phyloP scores from a whole-genome alignment of 2,113 vertebrate genomes.

The Gorsachius goisagi region DNA sequence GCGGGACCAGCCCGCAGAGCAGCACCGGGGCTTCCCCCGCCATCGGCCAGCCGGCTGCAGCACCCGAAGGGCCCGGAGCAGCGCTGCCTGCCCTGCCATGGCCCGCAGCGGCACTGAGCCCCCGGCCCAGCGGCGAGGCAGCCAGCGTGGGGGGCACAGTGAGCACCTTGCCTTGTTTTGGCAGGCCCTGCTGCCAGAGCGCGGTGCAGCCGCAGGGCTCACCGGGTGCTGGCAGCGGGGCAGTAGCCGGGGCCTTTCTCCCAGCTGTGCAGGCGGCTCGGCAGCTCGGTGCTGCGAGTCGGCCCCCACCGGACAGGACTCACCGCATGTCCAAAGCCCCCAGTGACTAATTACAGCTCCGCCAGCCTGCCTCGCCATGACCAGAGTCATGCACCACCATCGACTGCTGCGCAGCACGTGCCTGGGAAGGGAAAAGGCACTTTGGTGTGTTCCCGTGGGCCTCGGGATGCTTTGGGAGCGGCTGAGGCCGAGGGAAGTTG shows the following conservation, averaged over 20 bases:
- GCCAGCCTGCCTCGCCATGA: not conserved
- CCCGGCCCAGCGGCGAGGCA: rapidly evolving
- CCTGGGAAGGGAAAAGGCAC: conserved; percentile 18
- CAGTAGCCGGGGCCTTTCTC: not conserved
- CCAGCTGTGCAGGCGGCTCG: not conserved
- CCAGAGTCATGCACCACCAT: not conserved
- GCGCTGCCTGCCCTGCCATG: not conserved
- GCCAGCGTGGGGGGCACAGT: rapidly evolving
- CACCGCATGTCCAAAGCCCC: rapidly evolving
- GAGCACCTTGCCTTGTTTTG: not conserved
- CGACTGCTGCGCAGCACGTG: not conserved
- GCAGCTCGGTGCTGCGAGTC: not conserved
- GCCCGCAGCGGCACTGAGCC: not conserved
- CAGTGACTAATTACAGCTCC: not conserved
- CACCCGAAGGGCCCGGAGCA: not conserved
- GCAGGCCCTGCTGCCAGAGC: not conserved
- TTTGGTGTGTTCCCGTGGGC: not conserved
- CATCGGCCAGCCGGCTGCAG: not conserved
- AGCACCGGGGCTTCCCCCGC: too few species aligned
- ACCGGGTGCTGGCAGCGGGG: not conserved
- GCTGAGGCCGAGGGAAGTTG: not conserved
- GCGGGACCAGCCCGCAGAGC: not conserved
- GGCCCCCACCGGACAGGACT: not conserved
- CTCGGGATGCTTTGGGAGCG: not conserved
- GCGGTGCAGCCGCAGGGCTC: not conserved